phyloP scores from a whole-genome alignment of 2,113 vertebrate genomes.

The Alouatta palliata region DNA sequence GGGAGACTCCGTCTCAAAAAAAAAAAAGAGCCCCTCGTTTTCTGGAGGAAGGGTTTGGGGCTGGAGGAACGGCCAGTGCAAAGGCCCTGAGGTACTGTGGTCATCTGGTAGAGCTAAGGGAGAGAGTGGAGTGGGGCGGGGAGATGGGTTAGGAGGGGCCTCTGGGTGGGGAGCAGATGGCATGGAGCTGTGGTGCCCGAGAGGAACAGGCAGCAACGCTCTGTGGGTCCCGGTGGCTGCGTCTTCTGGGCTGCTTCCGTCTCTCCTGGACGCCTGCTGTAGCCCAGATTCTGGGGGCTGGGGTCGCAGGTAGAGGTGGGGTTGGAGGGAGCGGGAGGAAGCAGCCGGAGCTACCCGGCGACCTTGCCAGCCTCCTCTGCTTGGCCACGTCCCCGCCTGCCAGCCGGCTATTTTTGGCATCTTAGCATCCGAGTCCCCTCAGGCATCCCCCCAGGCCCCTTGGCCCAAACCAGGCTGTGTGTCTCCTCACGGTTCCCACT shows the following conservation, averaged over 20 bases:
- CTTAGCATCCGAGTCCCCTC: constrained; percentile 46
- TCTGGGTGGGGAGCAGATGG: too few relatives aligned
- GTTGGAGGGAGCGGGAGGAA: too few relatives aligned
- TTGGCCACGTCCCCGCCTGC: background rate
- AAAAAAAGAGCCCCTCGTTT: rapidly evolving
- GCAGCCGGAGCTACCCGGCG: too few relatives aligned
- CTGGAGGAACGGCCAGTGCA: background rate
- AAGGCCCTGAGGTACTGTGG: background rate
- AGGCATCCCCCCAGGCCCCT: background rate
- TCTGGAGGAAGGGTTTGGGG: background rate
- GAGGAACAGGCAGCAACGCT: background rate
- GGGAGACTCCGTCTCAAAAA: too few relatives aligned
- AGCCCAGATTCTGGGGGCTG: background rate
- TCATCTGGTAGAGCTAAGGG: too few relatives aligned
- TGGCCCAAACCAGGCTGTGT: background rate
- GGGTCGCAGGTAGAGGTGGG: background rate
- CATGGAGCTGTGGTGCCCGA: rapidly evolving
- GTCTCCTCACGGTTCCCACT: background rate
- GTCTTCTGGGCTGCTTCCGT: background rate
- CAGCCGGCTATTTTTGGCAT: background rate
- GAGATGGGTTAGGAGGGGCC: too few relatives aligned
- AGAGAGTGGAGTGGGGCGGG: rapidly evolving
- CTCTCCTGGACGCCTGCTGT: background rate
- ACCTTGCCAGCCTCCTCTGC: background rate
- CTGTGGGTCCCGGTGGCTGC: too few relatives aligned